These are phyloP conservation scores for Microdon myrmicae DNA, from an alignment of 2,888 invertebrate genomes.

Conservation along the genomic window DNA sequence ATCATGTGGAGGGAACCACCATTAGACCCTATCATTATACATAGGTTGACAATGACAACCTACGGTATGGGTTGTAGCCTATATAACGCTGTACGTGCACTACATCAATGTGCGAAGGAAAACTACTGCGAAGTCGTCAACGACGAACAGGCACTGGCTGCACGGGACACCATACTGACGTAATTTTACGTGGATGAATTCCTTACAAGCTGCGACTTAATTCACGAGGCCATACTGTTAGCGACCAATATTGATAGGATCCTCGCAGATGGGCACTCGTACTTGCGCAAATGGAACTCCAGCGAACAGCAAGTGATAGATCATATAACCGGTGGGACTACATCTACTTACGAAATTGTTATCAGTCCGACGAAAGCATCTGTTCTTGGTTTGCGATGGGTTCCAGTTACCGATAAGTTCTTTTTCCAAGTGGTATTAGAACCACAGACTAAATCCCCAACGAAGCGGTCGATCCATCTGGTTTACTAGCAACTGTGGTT, in stretches of 20 bases:
- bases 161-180: conserved; percentile 16
- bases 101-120: conserved; percentile 24
- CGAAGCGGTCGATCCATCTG: too few species aligned
- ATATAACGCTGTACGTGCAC: conserved; percentile 17
- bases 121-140: conserved; percentile 3
- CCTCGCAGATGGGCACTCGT: conserved; percentile 12
- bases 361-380: too few species aligned
- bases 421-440: too few species aligned
- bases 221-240: background rate
- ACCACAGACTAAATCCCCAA: too few species aligned
- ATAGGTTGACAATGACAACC: conserved; percentile 14
- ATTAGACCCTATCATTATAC: background rate
- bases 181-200: conserved; percentile 32
- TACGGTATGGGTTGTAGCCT: conserved; percentile 30
- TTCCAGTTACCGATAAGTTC: too few species aligned
- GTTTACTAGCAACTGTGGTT: too few species aligned
- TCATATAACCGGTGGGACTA: too few species aligned
- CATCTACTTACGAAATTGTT: too few species aligned
- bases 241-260: conserved; percentile 9
- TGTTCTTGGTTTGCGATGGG: too few species aligned
- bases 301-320: too few species aligned
- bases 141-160: background rate
- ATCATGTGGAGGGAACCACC: conserved; percentile 31
- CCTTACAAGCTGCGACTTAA: conserved; percentile 12
- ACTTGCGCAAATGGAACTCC: conserved; percentile 21